Evolutionary conservation across 2,888 invertebrate genomes (phyloP), one percentile per base, ranked within the genome.

Genomic region (Nymphalis c-album): DNA sequence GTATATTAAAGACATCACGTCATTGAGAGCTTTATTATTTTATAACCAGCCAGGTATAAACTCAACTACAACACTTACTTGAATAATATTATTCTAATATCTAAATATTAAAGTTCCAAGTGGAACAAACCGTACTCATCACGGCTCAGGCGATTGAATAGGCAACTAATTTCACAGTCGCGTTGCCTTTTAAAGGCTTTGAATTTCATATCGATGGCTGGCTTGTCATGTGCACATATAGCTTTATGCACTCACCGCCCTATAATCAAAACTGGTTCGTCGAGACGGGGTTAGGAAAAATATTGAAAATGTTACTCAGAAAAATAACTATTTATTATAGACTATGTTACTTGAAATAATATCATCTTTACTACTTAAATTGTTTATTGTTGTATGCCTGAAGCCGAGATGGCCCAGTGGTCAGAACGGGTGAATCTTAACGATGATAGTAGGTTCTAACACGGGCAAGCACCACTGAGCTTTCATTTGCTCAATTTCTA

Each of bases 81-180:
- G n/a, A n/a, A n/a, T 13, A 40, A 40, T 40, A 0, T 13, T 13
- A 40, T 40, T 40, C 40, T 13, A 16, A 53, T 4, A 31, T 55
- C 31, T 6, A 55, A 55, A 55, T 59, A 58, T 60, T 26, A 45
- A 22, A 26, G 70, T 5, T 0, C 63, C 58, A 71, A 71, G 73
- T 55, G 71, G 68, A 76, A 74, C 75, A 79, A 78, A 78, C 77
- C 77, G 75, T 75, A 72, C 74, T 73, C 76, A 77, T 72, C 74
- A 74, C 71, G 73, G 70, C 69, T 69, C 73, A 70, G 74, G 74
- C 80, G 78, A 75, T 80, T 84, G 79, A 83, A 86, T 84, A 81
- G 80, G 77, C 79, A 82, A 78, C 83, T 85, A 86, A 88, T 88
- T 88, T 87, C 84, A 87, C 87, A 88, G 80, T 79, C 76, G 78